A percentile compares a stretch with the other conserved stretches of the same genome.
phyloP scores from a whole-genome alignment of 2,888 invertebrate genomes.

The Rapana venosa region DNA sequence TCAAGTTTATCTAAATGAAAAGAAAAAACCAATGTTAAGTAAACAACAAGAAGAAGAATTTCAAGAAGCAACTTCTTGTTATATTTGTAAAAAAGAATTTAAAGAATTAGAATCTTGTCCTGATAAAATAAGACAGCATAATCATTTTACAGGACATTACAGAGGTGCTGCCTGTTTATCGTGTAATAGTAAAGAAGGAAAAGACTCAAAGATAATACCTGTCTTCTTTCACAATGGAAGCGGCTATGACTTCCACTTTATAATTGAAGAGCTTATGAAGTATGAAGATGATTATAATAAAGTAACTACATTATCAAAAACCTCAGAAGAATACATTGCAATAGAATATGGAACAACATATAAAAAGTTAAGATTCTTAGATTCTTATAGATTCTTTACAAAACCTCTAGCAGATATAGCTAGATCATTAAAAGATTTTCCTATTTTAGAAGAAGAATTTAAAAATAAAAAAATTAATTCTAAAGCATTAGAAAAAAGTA shows the following conservation, averaged over 20 bases:
- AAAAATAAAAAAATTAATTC: conserved; percentile 43
- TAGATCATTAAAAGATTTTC: conserved; percentile 35
- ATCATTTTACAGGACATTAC: conserved; percentile 29
- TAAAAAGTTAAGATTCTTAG: conserved; percentile 47
- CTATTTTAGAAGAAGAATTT: conserved; percentile 27
- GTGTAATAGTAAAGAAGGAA: conserved; percentile 52
- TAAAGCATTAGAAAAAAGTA: conserved; percentile 40
- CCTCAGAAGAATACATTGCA: conserved; percentile 43
- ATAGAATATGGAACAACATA: conserved; percentile 46
- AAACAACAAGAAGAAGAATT: not conserved
- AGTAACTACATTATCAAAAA: conserved; percentile 32
- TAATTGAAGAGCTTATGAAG: conserved; percentile 47
- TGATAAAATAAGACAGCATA: conserved; percentile 39
- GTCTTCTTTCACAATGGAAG: conserved; percentile 49
- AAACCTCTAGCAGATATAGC: conserved; percentile 45
- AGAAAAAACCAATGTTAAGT: not conserved
- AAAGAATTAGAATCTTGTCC: not conserved
- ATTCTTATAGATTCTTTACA: conserved; percentile 37
- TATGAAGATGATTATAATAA: conserved; percentile 43
- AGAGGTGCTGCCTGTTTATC: conserved; percentile 46
- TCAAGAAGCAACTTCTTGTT: not conserved
- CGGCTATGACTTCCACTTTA: conserved; percentile 49
- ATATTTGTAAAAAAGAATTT: not conserved
- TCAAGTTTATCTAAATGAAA: not conserved
- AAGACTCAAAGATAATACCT: conserved; percentile 44